Conservation (phyloP, 2,888 invertebrate genomes). For the Ellobium chinense region DNA sequence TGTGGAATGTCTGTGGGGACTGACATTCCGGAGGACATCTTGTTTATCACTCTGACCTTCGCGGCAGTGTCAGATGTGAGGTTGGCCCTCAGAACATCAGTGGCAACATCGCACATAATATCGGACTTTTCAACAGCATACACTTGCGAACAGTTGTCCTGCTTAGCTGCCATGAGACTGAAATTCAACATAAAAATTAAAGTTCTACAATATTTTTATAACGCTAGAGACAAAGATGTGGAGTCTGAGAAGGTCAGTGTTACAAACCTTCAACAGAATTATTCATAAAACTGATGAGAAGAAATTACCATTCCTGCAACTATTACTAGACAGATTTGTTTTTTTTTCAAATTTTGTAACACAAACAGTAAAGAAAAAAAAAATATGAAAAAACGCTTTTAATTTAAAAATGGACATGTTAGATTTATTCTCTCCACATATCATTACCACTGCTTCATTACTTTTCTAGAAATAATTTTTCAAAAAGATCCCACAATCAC, state of each 20-base stretch:
- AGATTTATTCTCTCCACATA: too few relatives aligned
- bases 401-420: too few relatives aligned
- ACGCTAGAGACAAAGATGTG: too few relatives aligned
- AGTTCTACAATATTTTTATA: not conserved
- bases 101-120: conserved; percentile 33
- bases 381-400: too few relatives aligned
- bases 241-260: not conserved
- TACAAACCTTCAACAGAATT: not conserved
- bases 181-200: not conserved
- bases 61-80: not conserved
- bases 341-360: too few relatives aligned
- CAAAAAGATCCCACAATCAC: too few relatives aligned
- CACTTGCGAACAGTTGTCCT: conserved; percentile 1
- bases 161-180: conserved; percentile 32
- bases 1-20: conserved; percentile 82
- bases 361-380: too few relatives aligned
- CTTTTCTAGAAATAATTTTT: too few relatives aligned
- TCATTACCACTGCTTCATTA: too few relatives aligned
- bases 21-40: conserved; percentile 83
- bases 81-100: conserved; percentile 10
- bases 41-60: conserved; percentile 74
- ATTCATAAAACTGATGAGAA: not conserved
- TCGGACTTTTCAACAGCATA: conserved; percentile 38
- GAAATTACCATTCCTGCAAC: not conserved
- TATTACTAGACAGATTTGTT: too few relatives aligned